phyloP scores from a whole-genome alignment of 2,797 vertebrate genomes.

The Typhlichthys eigenmanni region DNA sequence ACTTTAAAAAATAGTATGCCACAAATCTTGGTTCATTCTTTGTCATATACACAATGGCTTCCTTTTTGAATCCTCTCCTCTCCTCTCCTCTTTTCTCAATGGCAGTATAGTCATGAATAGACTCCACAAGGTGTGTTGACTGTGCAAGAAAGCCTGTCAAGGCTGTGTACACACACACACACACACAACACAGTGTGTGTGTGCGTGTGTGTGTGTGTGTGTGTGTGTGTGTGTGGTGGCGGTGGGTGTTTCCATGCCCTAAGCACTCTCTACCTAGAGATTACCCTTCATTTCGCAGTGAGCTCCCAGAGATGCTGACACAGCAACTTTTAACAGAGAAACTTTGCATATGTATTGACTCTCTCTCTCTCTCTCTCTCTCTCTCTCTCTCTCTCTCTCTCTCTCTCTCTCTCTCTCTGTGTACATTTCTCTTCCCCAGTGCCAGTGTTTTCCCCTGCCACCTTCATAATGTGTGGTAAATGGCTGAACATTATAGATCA shows the following conservation, averaged over 20 bases:
- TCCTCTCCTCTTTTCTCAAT: slow-evolving; percentile 39
- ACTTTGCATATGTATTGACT: slow-evolving; percentile 70
- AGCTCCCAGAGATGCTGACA: slow-evolving; percentile 67
- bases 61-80: too few species aligned
- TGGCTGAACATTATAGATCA: slow-evolving; percentile 20
- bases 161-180: slow-evolving; percentile 30
- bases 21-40: neutral
- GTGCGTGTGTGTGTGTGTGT: neutral
- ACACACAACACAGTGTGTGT: neutral
- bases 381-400: neutral
- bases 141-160: slow-evolving; percentile 54
- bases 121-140: slow-evolving; percentile 53
- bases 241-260: slow-evolving; percentile 41
- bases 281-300: slow-evolving; percentile 70
- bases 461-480: slow-evolving; percentile 15
- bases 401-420: slow-evolving; percentile 19
- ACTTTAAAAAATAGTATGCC: too few species aligned
- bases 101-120: slow-evolving; percentile 49
- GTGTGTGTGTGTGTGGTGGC: slow-evolving; percentile 24
- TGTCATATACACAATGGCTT: neutral
- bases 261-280: slow-evolving; percentile 67
- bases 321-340: slow-evolving; percentile 60
- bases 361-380: slow-evolving; percentile 5
- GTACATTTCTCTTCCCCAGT: slow-evolving; percentile 8
- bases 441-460: slow-evolving; percentile 22